A percentile compares a stretch with the other conserved stretches of the same genome.
phyloP scores from a whole-genome alignment of 2,113 vertebrate species.

The Opisthocomus hoazin region DNA sequence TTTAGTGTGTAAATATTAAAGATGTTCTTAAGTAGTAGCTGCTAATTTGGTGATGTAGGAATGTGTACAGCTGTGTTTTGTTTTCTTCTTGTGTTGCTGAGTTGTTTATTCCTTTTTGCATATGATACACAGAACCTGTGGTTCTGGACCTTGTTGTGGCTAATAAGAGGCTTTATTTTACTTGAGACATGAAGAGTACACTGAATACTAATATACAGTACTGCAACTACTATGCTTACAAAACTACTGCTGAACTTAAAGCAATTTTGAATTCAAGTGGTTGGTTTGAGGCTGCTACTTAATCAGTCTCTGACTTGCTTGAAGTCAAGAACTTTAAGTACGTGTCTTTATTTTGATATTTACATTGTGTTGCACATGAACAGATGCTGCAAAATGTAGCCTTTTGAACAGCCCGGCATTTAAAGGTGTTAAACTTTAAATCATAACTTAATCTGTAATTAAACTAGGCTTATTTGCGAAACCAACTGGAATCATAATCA shows the following conservation, averaged over 20 bases:
- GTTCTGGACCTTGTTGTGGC: neutral
- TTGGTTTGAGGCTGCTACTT: neutral
- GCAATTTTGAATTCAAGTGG: neutral
- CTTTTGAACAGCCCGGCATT: neutral
- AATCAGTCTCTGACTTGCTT: neutral
- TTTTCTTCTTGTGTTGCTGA: neutral
- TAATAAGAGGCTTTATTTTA: neutral
- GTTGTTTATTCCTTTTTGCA: neutral
- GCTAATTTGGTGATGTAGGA: neutral
- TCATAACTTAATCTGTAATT: neutral
- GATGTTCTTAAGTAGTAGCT: neutral
- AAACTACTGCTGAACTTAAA: neutral
- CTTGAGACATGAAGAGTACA: neutral
- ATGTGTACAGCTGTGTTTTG: neutral
- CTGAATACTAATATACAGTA: neutral
- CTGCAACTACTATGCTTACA: neutral
- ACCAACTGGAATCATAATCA: neutral
- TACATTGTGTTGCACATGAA: neutral
- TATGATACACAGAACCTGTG: neutral
- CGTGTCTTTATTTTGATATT: neutral
- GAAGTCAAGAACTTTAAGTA: neutral
- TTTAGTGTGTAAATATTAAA: neutral
- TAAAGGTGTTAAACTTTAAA: neutral
- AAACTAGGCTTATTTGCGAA: neutral
- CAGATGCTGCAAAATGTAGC: neutral